Base-by-base conservation (phyloP, 2,113 vertebrate species). In the Cynopterus brachyotis region DNA sequence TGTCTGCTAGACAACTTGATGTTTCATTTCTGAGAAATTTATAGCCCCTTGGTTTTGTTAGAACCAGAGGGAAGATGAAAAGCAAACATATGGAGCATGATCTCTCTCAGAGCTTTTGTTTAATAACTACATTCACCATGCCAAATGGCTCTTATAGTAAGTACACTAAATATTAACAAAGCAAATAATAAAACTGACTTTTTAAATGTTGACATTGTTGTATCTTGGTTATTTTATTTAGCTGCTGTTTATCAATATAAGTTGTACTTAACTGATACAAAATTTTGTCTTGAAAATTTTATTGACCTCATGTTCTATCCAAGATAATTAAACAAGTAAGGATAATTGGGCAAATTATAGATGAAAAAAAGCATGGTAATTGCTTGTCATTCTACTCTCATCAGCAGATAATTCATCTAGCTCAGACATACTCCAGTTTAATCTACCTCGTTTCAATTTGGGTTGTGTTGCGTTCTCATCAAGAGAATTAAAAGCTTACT, bases 241-340 rank as follows among this genome's bases (percentile, higher is more conserved):
- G 32, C 9, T 95, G 45, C 22, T 82, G 28, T 47, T 97, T 95
- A 85, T 94, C 92, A 78, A 37, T 86, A 93, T 86, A 84, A 83
- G 40, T 30, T 92, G 11, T 50, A 67, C 28, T 47, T 60, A 97
- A 94, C 50, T 90, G 78, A 93, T 76, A 50, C 45, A 72, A 62
- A 88, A 83, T 94, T 96, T 64, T 94, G 69, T 79, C 89, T 91
- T 94, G 80, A 87, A 95, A 97, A 67, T 83, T 93, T 96, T 83
- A 95, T 90, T 94, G 92, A 57, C 89, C 55, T 97, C 83, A 89
- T 94, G 94, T 96, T 96, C 94, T 94, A 92, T 28, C 32, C 20
- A 93, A 42, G 59, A 94, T 69, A 97, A 97, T 97, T 95, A 97
- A 92, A 92, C 92, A 96, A 95, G 93, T 90, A 60, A 96, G 60